Evolutionary conservation across 2,797 vertebrate species (phyloP).

Genomic region (Trachops cirrhosus): DNA sequence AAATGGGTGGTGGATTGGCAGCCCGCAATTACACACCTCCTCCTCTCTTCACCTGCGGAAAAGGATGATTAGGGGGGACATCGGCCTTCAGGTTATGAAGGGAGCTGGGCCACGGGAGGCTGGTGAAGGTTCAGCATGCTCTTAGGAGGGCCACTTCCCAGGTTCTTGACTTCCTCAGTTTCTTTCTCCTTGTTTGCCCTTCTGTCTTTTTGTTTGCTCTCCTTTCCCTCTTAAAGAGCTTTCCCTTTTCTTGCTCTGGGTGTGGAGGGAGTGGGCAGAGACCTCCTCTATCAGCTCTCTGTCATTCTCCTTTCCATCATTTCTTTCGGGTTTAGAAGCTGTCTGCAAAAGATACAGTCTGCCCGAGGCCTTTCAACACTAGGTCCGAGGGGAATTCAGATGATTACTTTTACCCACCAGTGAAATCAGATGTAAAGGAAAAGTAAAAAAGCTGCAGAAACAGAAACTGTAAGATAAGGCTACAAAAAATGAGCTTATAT

Average conservation of each 20-base stretch:
- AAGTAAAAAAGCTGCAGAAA: background rate
- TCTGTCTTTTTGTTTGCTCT: background rate
- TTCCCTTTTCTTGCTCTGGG: background rate
- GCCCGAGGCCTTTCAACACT: background rate
- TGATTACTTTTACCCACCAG: constrained; percentile 40
- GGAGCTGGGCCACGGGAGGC: rapidly evolving
- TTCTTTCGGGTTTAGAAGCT: background rate
- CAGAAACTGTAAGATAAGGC: background rate
- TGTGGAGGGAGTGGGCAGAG: background rate
- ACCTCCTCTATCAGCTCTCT: background rate
- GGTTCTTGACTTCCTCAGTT: background rate
- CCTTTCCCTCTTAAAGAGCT: background rate
- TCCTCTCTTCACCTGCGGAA: background rate
- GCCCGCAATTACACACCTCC: background rate
- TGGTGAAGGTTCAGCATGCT: background rate
- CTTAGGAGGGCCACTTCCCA: background rate
- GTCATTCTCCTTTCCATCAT: background rate
- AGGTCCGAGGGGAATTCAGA: constrained; percentile 25
- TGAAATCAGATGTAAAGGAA: constrained; percentile 39
- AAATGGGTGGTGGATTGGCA: background rate
- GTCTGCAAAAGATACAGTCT: constrained; percentile 10
- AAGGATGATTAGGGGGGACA: background rate
- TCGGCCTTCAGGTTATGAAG: rapidly evolving
- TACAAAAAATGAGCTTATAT: background rate
- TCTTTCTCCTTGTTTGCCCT: background rate